A percentile compares a stretch with the other conserved stretches of the same genome.
Evolutionary conservation across 2,113 vertebrate genomes (phyloP).

Genomic region (Takifugu bimaculatus): DNA sequence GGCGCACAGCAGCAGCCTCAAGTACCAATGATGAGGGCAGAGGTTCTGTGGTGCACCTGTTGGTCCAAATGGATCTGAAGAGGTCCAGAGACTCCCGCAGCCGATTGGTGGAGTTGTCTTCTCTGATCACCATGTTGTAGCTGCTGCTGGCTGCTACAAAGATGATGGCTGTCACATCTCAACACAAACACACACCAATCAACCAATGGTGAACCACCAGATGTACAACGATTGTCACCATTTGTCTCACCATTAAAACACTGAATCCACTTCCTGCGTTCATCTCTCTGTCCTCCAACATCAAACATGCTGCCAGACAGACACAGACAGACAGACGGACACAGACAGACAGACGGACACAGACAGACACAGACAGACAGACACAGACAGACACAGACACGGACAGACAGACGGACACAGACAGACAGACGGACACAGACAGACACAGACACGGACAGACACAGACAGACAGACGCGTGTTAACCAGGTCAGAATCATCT

Average conservation of each 20-base stretch:
- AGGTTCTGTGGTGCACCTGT: constrained; percentile 75
- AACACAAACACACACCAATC: not conserved
- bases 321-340: constrained; percentile 6
- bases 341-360: not conserved
- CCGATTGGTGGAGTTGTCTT: constrained; percentile 96
- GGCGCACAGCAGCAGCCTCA: not conserved
- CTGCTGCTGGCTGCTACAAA: constrained; percentile 97
- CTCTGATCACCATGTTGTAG: constrained; percentile 99
- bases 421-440: too few species aligned
- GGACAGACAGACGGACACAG: too few species aligned
- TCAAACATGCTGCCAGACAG: constrained; percentile 88
- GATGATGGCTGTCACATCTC: constrained; percentile 96
- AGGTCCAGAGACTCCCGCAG: constrained; percentile 93
- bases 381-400: too few species aligned
- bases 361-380: not conserved
- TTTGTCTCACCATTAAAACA: constrained; percentile 89
- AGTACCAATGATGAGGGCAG: not conserved
- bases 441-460: too few species aligned
- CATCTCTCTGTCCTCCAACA: constrained; percentile 95
- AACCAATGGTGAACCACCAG: too few species aligned
- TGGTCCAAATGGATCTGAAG: constrained; percentile 98
- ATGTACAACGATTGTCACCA: not conserved
- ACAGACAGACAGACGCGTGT: constrained; percentile 80
- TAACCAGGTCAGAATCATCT: too few species aligned
- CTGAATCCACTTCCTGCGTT: constrained; percentile 98